A percentile compares a stretch with the other conserved stretches of the same genome.
These are phyloP conservation scores for Diploptera punctata DNA, from an alignment of 2,888 invertebrate genomes.

Conservation along the genomic window DNA sequence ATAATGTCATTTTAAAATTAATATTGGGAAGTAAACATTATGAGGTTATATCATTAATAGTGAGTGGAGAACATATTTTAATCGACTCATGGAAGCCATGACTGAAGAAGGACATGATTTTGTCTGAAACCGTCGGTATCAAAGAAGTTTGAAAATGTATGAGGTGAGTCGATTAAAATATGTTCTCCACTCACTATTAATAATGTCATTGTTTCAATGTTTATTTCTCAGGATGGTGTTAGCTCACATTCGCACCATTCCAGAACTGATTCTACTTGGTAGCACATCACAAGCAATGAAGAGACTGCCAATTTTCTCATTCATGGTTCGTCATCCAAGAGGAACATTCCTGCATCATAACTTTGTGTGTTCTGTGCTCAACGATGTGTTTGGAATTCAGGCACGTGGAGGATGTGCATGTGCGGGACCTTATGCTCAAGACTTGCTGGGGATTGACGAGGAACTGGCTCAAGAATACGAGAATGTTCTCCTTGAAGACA, in stretches of 20 bases:
- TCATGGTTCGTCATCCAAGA: conserved; percentile 81
- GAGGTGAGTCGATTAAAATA: too few relatives aligned
- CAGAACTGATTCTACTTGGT: conserved; percentile 80
- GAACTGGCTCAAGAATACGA: conserved; percentile 78
- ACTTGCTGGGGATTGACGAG: conserved; percentile 82
- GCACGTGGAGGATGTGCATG: conserved; percentile 81
- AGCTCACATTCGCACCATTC: conserved; percentile 78
- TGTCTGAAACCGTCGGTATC: too few relatives aligned
- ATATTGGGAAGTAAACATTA: too few relatives aligned
- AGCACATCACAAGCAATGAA: conserved; percentile 69
- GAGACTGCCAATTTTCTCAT: conserved; percentile 82
- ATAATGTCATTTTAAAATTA: too few relatives aligned
- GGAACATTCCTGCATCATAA: conserved; percentile 89
- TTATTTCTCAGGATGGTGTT: conserved; percentile 80
- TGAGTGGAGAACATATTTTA: too few relatives aligned
- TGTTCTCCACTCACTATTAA: too few relatives aligned
- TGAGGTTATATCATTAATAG: too few relatives aligned
- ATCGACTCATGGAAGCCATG: too few relatives aligned
- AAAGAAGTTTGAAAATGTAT: too few relatives aligned
- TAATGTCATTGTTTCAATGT: too few relatives aligned
- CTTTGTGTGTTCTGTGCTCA: conserved; percentile 83
- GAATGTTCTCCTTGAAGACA: conserved; percentile 67
- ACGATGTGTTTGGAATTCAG: conserved; percentile 92
- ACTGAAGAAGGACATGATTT: too few relatives aligned
- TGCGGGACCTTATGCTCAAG: conserved; percentile 84